Percentiles rank a stretch among this genome's conserved stretches.
Conservation (phyloP, 2,888 invertebrate species). For the Antheraea yamamai region DNA sequence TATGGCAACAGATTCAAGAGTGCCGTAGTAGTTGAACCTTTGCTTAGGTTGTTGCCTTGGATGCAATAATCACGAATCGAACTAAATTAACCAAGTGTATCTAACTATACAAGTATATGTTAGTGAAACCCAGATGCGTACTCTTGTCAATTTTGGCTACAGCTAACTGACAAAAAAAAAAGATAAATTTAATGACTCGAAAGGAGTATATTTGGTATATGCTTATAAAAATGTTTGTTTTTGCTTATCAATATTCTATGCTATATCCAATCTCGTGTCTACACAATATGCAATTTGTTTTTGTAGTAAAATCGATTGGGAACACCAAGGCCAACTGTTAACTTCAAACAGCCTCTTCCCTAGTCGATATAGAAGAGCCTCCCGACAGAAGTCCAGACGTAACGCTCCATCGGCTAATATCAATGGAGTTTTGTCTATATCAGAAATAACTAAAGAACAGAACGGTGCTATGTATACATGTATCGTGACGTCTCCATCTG, state of each 20-base stretch:
- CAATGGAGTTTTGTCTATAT: constrained; percentile 83
- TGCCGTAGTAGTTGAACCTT: too few relatives aligned
- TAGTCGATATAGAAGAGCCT: constrained; percentile 59
- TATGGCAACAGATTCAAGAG: too few relatives aligned
- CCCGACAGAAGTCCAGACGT: constrained; percentile 51
- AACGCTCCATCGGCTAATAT: constrained; percentile 63
- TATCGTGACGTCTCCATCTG: constrained; percentile 87
- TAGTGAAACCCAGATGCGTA: too few relatives aligned
- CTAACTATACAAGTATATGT: too few relatives aligned
- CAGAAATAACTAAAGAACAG: constrained; percentile 83
- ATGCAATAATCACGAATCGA: too few relatives aligned
- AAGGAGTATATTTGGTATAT: too few relatives aligned
- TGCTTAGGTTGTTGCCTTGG: too few relatives aligned
- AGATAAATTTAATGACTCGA: too few relatives aligned
- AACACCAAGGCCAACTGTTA: constrained; percentile 65
- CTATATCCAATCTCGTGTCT: neutral
- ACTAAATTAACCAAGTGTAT: too few relatives aligned
- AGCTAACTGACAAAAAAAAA: too few relatives aligned
- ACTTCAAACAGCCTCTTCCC: constrained; percentile 65
- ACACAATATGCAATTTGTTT: neutral
- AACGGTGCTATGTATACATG: constrained; percentile 91
- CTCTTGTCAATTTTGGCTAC: too few relatives aligned
- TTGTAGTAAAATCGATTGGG: constrained; percentile 77
- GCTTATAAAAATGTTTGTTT: neutral
- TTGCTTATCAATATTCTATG: neutral